A percentile compares a stretch with the other conserved stretches of the same genome.
Conservation (phyloP, 2,113 vertebrate species). For the Illadopsis cleaveri region DNA sequence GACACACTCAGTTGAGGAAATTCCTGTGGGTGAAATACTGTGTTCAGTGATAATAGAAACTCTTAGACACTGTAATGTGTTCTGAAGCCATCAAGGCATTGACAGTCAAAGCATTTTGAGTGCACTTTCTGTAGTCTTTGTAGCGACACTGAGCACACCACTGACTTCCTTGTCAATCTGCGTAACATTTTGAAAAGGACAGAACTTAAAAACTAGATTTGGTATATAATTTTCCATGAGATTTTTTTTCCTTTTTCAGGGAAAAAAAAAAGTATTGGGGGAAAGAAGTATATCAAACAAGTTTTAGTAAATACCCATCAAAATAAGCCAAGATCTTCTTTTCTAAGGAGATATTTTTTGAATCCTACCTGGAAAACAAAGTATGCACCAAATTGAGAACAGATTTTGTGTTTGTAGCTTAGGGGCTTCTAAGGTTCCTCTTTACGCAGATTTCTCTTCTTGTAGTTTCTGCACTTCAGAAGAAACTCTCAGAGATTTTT, state of each 20-base stretch:
- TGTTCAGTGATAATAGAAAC: neutral
- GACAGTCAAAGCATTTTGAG: neutral
- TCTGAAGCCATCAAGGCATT: neutral
- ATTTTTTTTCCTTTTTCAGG: neutral
- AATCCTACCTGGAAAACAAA: neutral
- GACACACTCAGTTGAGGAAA: neutral
- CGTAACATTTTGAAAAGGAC: neutral
- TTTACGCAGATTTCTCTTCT: neutral
- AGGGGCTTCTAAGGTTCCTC: neutral
- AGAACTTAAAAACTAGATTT: neutral
- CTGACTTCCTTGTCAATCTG: neutral
- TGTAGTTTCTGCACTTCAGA: neutral
- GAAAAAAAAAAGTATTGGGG: neutral
- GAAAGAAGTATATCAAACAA: neutral
- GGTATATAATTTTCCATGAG: neutral
- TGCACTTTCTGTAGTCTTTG: neutral
- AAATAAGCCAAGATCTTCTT: neutral
- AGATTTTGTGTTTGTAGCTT: neutral
- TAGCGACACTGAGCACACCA: rapidly evolving
- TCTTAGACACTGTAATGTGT: neutral
- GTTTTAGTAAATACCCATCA: neutral
- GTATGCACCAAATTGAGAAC: neutral
- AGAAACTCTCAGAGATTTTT: neutral
- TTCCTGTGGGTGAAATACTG: neutral
- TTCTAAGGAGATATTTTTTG: neutral